Conservation (phyloP, 2,797 vertebrate species). For the Molossus molossus region DNA sequence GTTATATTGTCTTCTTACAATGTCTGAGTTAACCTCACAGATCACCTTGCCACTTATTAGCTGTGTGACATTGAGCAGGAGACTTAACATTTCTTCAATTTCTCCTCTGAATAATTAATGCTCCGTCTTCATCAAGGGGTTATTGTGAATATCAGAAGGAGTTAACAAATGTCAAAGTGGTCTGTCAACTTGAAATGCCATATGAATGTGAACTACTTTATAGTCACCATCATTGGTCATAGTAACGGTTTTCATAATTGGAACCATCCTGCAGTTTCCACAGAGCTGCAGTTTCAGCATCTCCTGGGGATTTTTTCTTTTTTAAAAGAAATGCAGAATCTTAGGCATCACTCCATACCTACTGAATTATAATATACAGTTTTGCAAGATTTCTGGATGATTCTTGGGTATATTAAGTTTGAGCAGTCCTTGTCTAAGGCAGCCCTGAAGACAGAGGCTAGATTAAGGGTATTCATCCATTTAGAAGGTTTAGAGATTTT, state of each 20-base stretch:
- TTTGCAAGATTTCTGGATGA: neutral
- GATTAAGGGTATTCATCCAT: neutral
- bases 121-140: constrained; percentile 48
- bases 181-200: constrained; percentile 78
- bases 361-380: neutral
- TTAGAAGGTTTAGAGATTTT: constrained; percentile 12
- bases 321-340: neutral
- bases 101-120: constrained; percentile 67
- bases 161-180: constrained; percentile 80
- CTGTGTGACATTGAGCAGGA: constrained; percentile 38
- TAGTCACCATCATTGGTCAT: constrained; percentile 64
- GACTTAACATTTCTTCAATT: constrained; percentile 58
- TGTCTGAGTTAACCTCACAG: constrained; percentile 48
- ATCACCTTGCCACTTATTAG: constrained; percentile 64
- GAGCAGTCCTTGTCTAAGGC: neutral
- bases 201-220: constrained; percentile 77
- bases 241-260: constrained; percentile 76
- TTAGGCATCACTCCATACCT: rapidly evolving
- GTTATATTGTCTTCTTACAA: constrained; percentile 26
- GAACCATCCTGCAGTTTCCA: neutral
- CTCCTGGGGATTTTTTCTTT: neutral
- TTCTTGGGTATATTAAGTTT: neutral
- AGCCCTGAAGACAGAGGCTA: neutral
- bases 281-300: neutral
- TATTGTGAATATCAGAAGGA: constrained; percentile 71